These are phyloP conservation scores for Enteromius trimaculatus DNA, from an alignment of 2,797 vertebrate species.

Conservation along the genomic window DNA sequence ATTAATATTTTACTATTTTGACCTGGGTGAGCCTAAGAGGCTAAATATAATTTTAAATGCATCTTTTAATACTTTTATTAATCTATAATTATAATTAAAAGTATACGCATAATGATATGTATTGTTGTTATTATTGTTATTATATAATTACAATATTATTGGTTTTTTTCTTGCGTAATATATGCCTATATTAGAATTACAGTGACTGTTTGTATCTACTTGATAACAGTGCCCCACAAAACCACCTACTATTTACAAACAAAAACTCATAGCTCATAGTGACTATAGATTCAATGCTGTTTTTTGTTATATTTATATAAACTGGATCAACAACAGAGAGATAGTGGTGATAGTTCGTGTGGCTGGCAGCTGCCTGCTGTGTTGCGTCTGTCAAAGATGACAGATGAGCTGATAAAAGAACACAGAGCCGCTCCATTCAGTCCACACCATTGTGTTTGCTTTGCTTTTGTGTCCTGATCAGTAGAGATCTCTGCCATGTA, in stretches of 20 bases:
- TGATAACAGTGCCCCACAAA: not conserved
- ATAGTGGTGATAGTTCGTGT: not conserved
- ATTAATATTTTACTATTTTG: not conserved
- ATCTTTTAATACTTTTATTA: not conserved
- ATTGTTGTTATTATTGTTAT: too few species aligned
- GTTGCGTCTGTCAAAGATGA: slow-evolving; percentile 26
- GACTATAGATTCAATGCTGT: not conserved
- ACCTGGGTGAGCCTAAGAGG: not conserved
- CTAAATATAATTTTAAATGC: not conserved
- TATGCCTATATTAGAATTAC: not conserved
- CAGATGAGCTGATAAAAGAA: slow-evolving; percentile 51
- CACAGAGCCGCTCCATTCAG: slow-evolving; percentile 58
- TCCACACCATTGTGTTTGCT: slow-evolving; percentile 71
- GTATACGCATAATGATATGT: too few species aligned
- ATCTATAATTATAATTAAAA: not conserved
- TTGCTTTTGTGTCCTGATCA: slow-evolving; percentile 64
- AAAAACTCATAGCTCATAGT: not conserved
- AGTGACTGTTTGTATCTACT: not conserved
- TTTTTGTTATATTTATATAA: not conserved
- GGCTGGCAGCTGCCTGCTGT: slow-evolving; percentile 32
- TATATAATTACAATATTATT: not conserved
- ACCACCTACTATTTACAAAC: not conserved
- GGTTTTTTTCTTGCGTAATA: not conserved
- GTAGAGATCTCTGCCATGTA: slow-evolving; percentile 57
- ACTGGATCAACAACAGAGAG: slow-evolving; percentile 17